A percentile compares a stretch with the other conserved stretches of the same genome.
Evolutionary conservation across 2,113 vertebrate species (phyloP).

Genomic region (Caranx melampygus): DNA sequence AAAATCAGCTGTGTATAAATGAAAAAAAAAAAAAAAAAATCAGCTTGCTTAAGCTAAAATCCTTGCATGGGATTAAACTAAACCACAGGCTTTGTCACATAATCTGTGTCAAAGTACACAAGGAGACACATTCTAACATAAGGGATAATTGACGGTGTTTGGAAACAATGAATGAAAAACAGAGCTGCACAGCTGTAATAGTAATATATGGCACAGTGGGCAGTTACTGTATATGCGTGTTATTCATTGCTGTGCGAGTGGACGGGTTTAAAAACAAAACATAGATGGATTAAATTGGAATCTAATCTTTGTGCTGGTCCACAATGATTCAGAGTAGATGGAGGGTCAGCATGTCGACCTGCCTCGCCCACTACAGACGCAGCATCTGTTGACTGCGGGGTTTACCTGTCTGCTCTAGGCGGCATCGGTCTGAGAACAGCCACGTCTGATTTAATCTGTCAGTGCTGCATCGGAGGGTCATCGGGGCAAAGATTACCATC

Average conservation of each 20-base stretch:
- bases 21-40: slow-evolving; percentile 25
- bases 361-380: neutral
- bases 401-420: slow-evolving; percentile 30
- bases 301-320: slow-evolving; percentile 26
- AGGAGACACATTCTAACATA: slow-evolving; percentile 44
- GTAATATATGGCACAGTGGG: neutral
- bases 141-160: slow-evolving; percentile 63
- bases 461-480: slow-evolving; percentile 1
- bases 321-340: slow-evolving; percentile 3
- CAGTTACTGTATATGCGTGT: slow-evolving; percentile 11
- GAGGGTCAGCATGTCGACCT: slow-evolving; percentile 7
- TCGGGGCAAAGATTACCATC: slow-evolving; percentile 18
- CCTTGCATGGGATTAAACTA: slow-evolving; percentile 72
- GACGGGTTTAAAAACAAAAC: neutral
- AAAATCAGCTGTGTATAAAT: slow-evolving; percentile 35
- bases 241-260: neutral
- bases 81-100: slow-evolving; percentile 66
- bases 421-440: neutral
- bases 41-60: slow-evolving; percentile 60
- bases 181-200: neutral
- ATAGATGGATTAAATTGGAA: slow-evolving; percentile 2
- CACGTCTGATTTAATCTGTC: slow-evolving; percentile 22
- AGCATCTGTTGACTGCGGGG: slow-evolving; percentile 23
- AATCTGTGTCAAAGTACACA: slow-evolving; percentile 70
- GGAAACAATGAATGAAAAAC: slow-evolving; percentile 57